Evolutionary conservation across 2,888 invertebrate species (phyloP), one percentile per base, ranked within the genome.

Genomic region (Sminthurinus aureus): DNA sequence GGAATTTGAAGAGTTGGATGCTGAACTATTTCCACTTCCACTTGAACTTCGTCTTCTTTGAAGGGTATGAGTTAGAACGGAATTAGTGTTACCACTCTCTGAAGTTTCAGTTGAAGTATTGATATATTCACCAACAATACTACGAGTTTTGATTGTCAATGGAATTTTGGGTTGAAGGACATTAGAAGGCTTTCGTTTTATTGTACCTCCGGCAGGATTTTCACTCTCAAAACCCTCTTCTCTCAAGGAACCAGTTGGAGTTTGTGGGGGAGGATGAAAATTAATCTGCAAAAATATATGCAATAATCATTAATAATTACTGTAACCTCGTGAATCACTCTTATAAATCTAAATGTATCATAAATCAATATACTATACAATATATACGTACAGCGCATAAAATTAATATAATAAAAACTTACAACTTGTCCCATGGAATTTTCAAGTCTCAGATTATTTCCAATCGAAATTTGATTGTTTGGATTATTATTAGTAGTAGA

Each of bases 101-200:
- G 88, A 85, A 38, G 86, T 87, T 50, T 89, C 86, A 83, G 88
- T 88, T 8, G 89, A 85, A 89, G 96, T 96, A 0, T 94, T 96
- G 89, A 95, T 96, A 90, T 97, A 96, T 89, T 96, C 96, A 20
- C 88, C 87, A 50, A 88, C 86, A 84, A 97, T 91, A 89, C 96
- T 96, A 18, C 97, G 92, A 0, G 97, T 97, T 91, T 96, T 97
- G 90, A 95, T 95, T 3, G 97, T 97, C 86, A 97, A 90, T 0
- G 97, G 97, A 78, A 97, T 93, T 91, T 96, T 96, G 11, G 97
- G 96, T 90, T 96, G 96, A 94, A 96, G 95, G 20, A 80, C 87
- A 38, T 89, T 89, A 22, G 96, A 96, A 0, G 97, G 97, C 90
- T 97, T 97, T 75, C 97, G 93, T 90, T 97, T 97, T 85, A 97